Base-by-base conservation (phyloP, 2,113 vertebrate species). In the Chaenocephalus aceratus region DNA sequence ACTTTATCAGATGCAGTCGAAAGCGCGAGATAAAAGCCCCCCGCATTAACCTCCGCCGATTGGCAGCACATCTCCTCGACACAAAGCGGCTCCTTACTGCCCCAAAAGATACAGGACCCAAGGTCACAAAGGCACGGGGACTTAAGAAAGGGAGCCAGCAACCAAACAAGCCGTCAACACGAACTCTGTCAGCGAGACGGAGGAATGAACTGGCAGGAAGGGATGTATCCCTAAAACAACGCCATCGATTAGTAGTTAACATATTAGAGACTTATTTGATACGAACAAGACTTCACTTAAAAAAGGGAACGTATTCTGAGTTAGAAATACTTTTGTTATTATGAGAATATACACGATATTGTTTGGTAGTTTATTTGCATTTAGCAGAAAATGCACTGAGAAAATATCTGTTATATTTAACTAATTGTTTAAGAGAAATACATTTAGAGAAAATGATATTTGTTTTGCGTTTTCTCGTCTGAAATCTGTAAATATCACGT, bases 1-100 rank as follows among this genome's bases (percentile, higher is more conserved):
- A 96, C 96, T 96, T 98, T 97, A 99, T 99, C 97, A 97, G 97
- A 99, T 99, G 94, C 93, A 92, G 96, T 95, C 95, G 95, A 96
- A 96, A 96, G 95, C 94, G 92, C 15, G 60, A 95, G 96, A 97
- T 97, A 96, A 98, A 98, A 96, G 96, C 95, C 90, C 92, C 95
- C 95, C 94, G 95, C 95, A 97, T 97, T 97, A 97, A 96, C 96
- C 93, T 95, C 94, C 94, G 93, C 90, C 95, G 95, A 97, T 86
- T 96, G 96, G 95, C 95, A 96, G 94, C 92, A 94, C 89, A 94
- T 96, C 95, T 93, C 91, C 82, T 90, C 87, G 72, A 95, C 96
- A 99, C 97, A 99, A 99, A 97, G 97, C 96, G 85, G 93, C 92
- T 86, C 79, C 88, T 86, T 85, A 88, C 83, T 81, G 86, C 75